These are phyloP conservation scores for Rhagonycha fulva DNA, from an alignment of 2,888 invertebrate species.

Conservation along the genomic window DNA sequence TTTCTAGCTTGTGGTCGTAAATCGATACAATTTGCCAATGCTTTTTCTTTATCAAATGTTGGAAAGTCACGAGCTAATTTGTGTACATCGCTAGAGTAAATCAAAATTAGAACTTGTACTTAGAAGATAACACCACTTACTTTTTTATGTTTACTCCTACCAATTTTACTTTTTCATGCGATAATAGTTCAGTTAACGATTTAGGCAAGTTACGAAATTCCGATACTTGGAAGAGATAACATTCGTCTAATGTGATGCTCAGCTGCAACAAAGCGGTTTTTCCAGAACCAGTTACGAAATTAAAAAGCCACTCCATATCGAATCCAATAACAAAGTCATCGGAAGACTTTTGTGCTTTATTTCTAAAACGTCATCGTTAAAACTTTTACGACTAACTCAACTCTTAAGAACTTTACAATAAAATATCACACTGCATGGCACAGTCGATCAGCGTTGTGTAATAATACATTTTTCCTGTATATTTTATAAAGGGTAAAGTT, in stretches of 20 bases:
- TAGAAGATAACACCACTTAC: slow-evolving; percentile 49
- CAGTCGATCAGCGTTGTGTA: slow-evolving; percentile 54
- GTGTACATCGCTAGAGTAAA: slow-evolving; percentile 61
- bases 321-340: slow-evolving; percentile 62
- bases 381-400: background rate
- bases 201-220: slow-evolving; percentile 62
- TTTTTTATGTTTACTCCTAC: slow-evolving; percentile 69
- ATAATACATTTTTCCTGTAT: slow-evolving; percentile 48
- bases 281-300: slow-evolving; percentile 62
- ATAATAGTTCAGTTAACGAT: slow-evolving; percentile 58
- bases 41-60: slow-evolving; percentile 58
- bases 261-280: slow-evolving; percentile 67
- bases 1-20: slow-evolving; percentile 62
- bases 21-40: slow-evolving; percentile 64
- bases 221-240: slow-evolving; percentile 63
- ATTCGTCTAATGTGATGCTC: slow-evolving; percentile 61
- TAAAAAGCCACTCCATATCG: slow-evolving; percentile 71
- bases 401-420: slow-evolving; percentile 49
- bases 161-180: slow-evolving; percentile 62
- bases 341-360: slow-evolving; percentile 45
- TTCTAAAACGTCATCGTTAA: slow-evolving; percentile 43
- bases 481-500: slow-evolving; percentile 40
- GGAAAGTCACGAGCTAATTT: slow-evolving; percentile 66
- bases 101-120: slow-evolving; percentile 1
- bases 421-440: slow-evolving; percentile 55